Evolutionary conservation across 2,888 invertebrate species (phyloP), one percentile per base, ranked within the genome.

Genomic region (Ctena decussata): DNA sequence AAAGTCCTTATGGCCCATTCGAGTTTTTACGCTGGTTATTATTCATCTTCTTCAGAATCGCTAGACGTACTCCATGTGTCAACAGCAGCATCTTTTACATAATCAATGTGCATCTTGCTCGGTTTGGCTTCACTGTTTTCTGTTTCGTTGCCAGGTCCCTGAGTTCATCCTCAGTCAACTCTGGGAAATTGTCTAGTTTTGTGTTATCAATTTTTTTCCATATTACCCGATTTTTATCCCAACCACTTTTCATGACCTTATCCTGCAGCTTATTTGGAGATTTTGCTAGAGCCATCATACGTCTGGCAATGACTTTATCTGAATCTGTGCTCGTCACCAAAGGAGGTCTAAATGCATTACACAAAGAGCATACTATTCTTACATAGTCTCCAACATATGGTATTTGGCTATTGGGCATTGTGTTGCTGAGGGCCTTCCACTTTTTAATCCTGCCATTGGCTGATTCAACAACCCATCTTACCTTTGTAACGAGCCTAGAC

Each of bases 401-500:
- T 39, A 70, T n/a, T 41, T 70, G 70, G 35, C 24, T 35, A 27
- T 70, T 70, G 11, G 70, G 37, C 70, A 70, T 41, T 39, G 27
- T 27, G 27, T 70, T 70, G 46, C 49, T 49, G 24, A 82, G 39
- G n/a, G 39, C 41, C 30, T 53, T 73, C 74, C 70, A 83, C 24
- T 74, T 73, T 53, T 83, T 83, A 32, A 83, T 69, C 1, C 78
- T 44, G 0, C 37, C 78, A 74, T 83, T 78, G 0, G 70, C 74
- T 32, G 49, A 49, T 49, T 69, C 70, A 3, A 77, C 69, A n/a
- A 77, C 77, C 69, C 77, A 77, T 21, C 70, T 35, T 2, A 77
- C 70, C 32, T 77, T 69, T 24, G 87, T 89, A 11, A 89, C 87
- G 15, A 82, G 74, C 74, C 84, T 60, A 41, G 80, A 79, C 24